Base-by-base conservation (phyloP, 64 coral and sea anemone species). In the Montipora capricornis region DNA sequence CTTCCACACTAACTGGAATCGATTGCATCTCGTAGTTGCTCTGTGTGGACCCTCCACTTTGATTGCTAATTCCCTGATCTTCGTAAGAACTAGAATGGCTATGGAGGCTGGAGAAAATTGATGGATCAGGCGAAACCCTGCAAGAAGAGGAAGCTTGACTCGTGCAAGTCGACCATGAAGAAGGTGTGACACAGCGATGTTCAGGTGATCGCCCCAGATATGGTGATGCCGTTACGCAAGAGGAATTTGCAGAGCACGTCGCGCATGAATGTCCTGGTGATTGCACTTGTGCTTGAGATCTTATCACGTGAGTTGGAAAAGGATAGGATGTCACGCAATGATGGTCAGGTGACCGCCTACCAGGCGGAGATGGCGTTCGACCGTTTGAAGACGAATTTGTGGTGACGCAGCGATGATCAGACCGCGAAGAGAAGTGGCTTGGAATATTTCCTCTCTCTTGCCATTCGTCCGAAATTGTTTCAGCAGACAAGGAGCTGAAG, bases 1-100 rank as follows among this genome's bases (percentile, higher is more conserved):
- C 62, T 47, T 86, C 82, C 45, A 86, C 67, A 13, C 82, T 86
- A 22, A 86, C 11, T 49, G 82, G 82, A 50, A 69, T 68, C 44
- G 46, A 24, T 71, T 24, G 44, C 47, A 47, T 6, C 10, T 78
- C 37, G 37, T 37, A 15, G 5, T 8, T 44, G 74, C 74, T 13
- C n/a, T 58, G 50, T 0, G 79, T 26, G 46, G 16, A 68, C 17
- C 68, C 81, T 5, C 16, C 47, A 84, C 81, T 84, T 46, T 84
- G 81, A 48, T 48, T 26, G 17, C 17, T 52, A 50, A 70, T 73
- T 49, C 71, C 82, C 3, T 49, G 82, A n/a, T 85, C 82, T 5
- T 86, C 82, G 37, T 45, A 11, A 86, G 29, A n/a, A 47, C 5
- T 16, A 16, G 55, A 82, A 29, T 73, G 46, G 4, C 47, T 71